Evolutionary conservation across 1,140 invertebrate species (phyloP).

Genomic region (Pectinophora gossypiella): DNA sequence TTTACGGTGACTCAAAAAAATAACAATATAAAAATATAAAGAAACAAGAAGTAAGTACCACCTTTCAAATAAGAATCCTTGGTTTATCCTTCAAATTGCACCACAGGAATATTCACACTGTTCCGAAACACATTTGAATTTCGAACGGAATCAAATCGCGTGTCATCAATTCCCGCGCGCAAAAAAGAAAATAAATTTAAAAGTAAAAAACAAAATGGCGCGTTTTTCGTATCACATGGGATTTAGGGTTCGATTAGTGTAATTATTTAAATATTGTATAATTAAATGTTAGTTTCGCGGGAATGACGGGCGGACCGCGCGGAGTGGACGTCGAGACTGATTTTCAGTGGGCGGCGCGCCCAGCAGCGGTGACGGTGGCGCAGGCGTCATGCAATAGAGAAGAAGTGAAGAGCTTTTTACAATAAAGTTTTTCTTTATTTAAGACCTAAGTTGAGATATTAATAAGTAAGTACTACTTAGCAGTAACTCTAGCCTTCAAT

Average conservation of each 20-base stretch:
- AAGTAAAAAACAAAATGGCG: conserved; percentile 25
- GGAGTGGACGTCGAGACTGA: conserved; percentile 74
- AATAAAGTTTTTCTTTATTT: no score
- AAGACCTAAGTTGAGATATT: no score
- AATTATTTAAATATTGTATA: neutral
- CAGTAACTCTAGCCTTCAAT: no score
- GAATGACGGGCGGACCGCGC: conserved; percentile 72
- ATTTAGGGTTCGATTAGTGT: no score
- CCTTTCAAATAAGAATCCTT: conserved; percentile 52
- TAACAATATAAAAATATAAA: no score
- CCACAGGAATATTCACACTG: conserved; percentile 30
- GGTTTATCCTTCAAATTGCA: conserved; percentile 33
- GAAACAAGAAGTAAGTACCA: conserved; percentile 11
- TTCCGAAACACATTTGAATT: conserved; percentile 43
- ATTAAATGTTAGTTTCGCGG: conserved; percentile 35
- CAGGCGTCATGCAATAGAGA: conserved; percentile 52
- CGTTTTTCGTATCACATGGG: conserved; percentile 13
- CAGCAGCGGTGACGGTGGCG: conserved; percentile 37
- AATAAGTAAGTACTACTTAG: no score
- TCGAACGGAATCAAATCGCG: conserved; percentile 26
- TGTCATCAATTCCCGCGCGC: conserved; percentile 32
- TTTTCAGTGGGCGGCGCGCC: conserved; percentile 65
- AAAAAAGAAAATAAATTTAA: conserved; percentile 23
- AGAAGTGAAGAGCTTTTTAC: no score
- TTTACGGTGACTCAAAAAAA: no score